A percentile compares a stretch with the other conserved stretches of the same genome.
Evolutionary conservation across 2,797 vertebrate genomes (phyloP).

Genomic region (Sphaeramia orbicularis): DNA sequence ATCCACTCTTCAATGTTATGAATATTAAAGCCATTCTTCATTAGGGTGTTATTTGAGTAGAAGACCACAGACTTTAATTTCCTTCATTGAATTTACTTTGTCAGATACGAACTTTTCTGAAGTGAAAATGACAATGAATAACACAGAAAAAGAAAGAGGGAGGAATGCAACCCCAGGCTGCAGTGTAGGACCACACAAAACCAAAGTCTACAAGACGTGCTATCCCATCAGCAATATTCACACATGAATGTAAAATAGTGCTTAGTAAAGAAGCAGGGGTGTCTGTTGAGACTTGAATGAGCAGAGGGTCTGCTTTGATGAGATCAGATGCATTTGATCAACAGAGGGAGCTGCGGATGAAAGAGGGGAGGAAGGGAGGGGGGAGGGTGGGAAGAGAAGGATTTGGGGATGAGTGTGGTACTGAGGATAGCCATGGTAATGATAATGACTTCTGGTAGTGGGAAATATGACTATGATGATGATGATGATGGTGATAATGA

Average conservation of each 20-base stretch:
- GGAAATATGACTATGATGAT: slow-evolving; percentile 44
- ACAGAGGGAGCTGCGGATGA: slow-evolving; percentile 80
- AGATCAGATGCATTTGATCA: slow-evolving; percentile 84
- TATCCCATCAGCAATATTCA: slow-evolving; percentile 76
- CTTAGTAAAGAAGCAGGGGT: slow-evolving; percentile 76
- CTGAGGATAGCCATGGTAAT: slow-evolving; percentile 70
- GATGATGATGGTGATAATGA: slow-evolving; percentile 16
- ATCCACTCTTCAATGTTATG: slow-evolving; percentile 23
- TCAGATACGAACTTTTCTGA: slow-evolving; percentile 60
- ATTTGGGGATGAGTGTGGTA: slow-evolving; percentile 73
- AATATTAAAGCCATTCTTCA: slow-evolving; percentile 48
- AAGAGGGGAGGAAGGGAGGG: slow-evolving; percentile 54
- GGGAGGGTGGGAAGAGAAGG: slow-evolving; percentile 45
- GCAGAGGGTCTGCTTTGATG: slow-evolving; percentile 83
- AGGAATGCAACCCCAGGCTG: slow-evolving; percentile 59
- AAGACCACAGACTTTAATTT: slow-evolving; percentile 47
- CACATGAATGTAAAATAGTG: slow-evolving; percentile 81
- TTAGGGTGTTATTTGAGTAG: slow-evolving; percentile 38
- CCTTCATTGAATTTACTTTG: slow-evolving; percentile 46
- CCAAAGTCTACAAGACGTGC: slow-evolving; percentile 76
- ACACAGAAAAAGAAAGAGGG: slow-evolving; percentile 6
- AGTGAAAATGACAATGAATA: slow-evolving; percentile 45
- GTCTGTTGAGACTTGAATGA: slow-evolving; percentile 81
- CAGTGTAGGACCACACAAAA: slow-evolving; percentile 77
- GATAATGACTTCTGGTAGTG: slow-evolving; percentile 49